Percentiles rank a stretch among this genome's conserved stretches.
Evolutionary conservation across 2,888 invertebrate species (phyloP).

Genomic region (Melanostoma mellinum): DNA sequence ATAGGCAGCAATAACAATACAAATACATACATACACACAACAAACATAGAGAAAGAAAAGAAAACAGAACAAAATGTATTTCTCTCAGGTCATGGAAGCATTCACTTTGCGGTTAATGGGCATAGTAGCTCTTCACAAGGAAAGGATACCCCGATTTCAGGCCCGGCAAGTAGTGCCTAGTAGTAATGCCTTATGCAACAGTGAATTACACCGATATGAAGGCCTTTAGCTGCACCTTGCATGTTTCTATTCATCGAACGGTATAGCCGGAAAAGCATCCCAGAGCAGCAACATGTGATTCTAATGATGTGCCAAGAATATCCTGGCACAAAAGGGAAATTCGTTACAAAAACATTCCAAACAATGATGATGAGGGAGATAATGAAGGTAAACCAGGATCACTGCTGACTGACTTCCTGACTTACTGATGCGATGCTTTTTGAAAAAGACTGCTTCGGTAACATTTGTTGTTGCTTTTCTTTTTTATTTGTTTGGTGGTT

Average conservation of each 20-base stretch:
- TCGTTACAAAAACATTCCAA: conserved; percentile 49
- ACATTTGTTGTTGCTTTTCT: conserved; percentile 5
- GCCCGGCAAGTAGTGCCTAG: neutral
- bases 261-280: neutral
- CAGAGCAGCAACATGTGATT: conserved; percentile 53
- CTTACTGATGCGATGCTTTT: conserved; percentile 33
- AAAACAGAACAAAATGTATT: neutral
- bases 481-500: conserved; percentile 24
- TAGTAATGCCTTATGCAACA: conserved; percentile 43
- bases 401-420: conserved; percentile 40
- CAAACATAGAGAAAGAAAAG: neutral
- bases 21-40: neutral
- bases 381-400: conserved; percentile 34
- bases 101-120: conserved; percentile 52
- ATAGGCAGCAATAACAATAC: conserved; percentile 42
- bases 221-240: conserved; percentile 12
- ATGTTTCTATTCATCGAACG: conserved; percentile 10
- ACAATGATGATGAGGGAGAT: conserved; percentile 37
- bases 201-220: conserved; percentile 62
- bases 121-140: neutral
- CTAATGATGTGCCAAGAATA: conserved; percentile 64
- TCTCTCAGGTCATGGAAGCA: conserved; percentile 47
- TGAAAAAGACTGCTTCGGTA: conserved; percentile 18
- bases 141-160: conserved; percentile 21
- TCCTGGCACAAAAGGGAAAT: conserved; percentile 43